Evolutionary conservation across 2,113 vertebrate genomes (phyloP).

Genomic region (Leptocoma aspasia): DNA sequence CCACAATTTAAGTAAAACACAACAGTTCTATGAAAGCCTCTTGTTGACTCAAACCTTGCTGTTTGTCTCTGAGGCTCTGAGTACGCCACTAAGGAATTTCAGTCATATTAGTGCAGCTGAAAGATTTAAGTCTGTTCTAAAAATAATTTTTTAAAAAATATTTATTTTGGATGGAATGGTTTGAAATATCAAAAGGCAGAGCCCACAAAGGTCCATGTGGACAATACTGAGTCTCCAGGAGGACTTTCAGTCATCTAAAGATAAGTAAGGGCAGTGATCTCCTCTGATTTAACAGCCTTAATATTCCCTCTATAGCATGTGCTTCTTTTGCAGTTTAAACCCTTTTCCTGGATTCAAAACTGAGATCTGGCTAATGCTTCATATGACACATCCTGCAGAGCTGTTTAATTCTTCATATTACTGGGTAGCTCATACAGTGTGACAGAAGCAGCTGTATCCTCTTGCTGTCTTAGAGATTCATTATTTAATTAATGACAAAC

Average conservation of each 20-base stretch:
- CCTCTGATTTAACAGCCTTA: background rate
- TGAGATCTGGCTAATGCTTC: background rate
- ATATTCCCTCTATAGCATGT: background rate
- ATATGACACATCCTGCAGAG: background rate
- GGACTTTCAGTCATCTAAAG: background rate
- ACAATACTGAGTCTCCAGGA: background rate
- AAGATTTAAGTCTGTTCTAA: background rate
- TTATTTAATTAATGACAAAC: conserved; percentile 56
- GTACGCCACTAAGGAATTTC: background rate
- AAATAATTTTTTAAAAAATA: background rate
- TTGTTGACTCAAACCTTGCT: background rate
- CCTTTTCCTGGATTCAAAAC: background rate
- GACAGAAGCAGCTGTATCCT: conserved; percentile 9
- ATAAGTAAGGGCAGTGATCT: background rate
- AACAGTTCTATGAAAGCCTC: background rate
- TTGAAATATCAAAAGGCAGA: background rate
- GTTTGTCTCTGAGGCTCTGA: background rate
- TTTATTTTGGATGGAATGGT: background rate
- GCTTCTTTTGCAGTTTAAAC: background rate
- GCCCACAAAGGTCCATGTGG: background rate
- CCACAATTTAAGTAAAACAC: background rate
- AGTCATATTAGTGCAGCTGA: background rate
- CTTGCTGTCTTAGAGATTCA: background rate
- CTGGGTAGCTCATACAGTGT: background rate
- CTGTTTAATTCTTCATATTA: background rate